Evolutionary conservation across 2,888 invertebrate species (phyloP), one percentile per base, ranked within the genome.

Genomic region (Dasypogon diadema): DNA sequence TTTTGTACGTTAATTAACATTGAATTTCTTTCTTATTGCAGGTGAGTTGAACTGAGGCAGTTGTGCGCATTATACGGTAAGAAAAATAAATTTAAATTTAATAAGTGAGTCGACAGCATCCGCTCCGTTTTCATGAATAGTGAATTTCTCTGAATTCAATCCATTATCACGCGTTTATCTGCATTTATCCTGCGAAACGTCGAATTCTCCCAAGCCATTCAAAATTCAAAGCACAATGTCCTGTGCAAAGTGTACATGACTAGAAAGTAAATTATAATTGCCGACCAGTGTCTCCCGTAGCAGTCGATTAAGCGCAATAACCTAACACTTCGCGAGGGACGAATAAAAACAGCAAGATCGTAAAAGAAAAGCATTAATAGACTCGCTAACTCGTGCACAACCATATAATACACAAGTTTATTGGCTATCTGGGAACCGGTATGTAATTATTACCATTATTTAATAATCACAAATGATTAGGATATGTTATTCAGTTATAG

Each of bases 401-500:
- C 48, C 58, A 30, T 74, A 74, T 74, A 74, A 74, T 46, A 58
- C 48, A 16, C 30, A 55, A 60, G 58, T 74, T 74, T 74, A 74
- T 74, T 74, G 74, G 58, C 58, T 24, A 60, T 74, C 74, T 21
- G 18, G 58, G 34, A 74, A 60, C 74, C 74, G 60, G 60, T 74
- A 48, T 72, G 75, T 77, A 77, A 75, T 77, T 77, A 77, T 77
- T 51, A 77, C 75, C 46, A 77, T 77, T 77, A 77, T 77, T 75
- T 75, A 77, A 77, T 77, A 77, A 77, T 77, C 77, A 56, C 75
- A 77, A 77, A 77, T 63, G 77, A 77, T 77, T 75, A 75, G 77
- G 77, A 70, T 75, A 51, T 24, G 37, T 22, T 42, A 30, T 30
- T 30, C 34, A 30, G 34, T 30, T 30, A 30, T 30, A 42, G 42